Conservation (phyloP, 2,113 vertebrate species). For the Petaurus breviceps region DNA sequence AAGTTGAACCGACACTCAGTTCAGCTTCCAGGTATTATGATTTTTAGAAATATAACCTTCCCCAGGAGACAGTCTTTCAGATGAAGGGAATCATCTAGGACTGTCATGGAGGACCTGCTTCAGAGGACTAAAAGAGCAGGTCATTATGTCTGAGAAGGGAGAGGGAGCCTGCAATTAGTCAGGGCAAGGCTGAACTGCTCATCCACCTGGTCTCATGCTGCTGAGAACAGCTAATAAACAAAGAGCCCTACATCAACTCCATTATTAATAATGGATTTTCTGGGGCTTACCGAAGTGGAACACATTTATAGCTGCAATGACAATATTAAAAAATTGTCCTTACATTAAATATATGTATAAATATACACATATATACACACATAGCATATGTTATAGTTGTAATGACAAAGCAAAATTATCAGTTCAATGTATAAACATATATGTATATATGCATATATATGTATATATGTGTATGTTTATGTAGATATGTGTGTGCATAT, state of each 20-base stretch:
- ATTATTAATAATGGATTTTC: not conserved
- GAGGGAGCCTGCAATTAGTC: not conserved
- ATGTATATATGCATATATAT: not conserved
- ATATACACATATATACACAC: not conserved
- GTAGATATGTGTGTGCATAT: not conserved
- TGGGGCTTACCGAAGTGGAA: not conserved
- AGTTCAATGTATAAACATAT: not conserved
- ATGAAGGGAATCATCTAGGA: not conserved
- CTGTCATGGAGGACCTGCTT: not conserved
- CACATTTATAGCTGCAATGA: not conserved
- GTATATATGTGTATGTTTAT: too few species aligned
- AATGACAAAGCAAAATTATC: not conserved
- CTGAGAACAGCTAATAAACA: not conserved
- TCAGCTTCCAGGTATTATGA: not conserved
- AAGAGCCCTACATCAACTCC: not conserved
- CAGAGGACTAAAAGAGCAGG: not conserved
- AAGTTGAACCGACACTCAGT: not conserved
- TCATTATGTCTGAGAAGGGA: not conserved
- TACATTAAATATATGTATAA: not conserved
- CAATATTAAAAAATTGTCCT: not conserved
- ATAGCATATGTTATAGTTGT: not conserved
- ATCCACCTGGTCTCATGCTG: not conserved
- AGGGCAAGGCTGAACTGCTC: not conserved
- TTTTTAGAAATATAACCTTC: not conserved
- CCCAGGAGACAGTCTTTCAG: not conserved